These are phyloP conservation scores for Rissa tridactyla DNA, from an alignment of 2,113 vertebrate species.

Conservation along the genomic window DNA sequence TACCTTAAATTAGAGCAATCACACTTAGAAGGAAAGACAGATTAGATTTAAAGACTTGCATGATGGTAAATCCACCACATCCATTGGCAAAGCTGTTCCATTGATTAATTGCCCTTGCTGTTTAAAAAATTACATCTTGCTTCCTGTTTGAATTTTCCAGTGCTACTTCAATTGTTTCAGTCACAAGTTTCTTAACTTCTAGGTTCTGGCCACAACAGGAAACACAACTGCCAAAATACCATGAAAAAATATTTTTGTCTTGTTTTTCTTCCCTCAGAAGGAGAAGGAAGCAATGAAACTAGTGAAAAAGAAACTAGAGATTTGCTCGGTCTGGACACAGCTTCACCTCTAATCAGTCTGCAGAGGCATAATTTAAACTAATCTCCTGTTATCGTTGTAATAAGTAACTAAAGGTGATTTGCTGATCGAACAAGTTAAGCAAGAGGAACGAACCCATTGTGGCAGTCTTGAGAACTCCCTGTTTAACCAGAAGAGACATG, in stretches of 20 bases:
- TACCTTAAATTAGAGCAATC: not conserved
- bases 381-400: not conserved
- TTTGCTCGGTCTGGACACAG: not conserved
- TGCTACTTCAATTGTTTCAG: conserved; percentile 37
- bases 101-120: conserved; percentile 25
- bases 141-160: conserved; percentile 59
- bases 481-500: too few relatives aligned
- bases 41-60: not conserved
- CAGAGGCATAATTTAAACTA: not conserved
- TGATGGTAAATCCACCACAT: not conserved
- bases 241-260: conserved; percentile 11
- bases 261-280: conserved; percentile 24
- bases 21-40: not conserved
- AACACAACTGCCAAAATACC: conserved; percentile 52
- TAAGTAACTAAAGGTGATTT: too few relatives aligned
- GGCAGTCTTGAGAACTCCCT: too few relatives aligned
- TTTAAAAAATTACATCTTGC: conserved; percentile 4
- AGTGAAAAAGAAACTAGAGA: conserved; percentile 1
- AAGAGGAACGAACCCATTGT: too few relatives aligned
- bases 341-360: not conserved
- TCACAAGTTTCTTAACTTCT: conserved; percentile 46
- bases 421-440: too few relatives aligned
- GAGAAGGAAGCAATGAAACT: conserved; percentile 18
- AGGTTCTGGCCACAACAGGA: conserved; percentile 47
- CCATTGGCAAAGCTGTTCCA: not conserved